Evolutionary conservation across 92 coral and sea anemone species (phyloP), one percentile per base, ranked within the genome.

Genomic region (Palythoa grandiflora): DNA sequence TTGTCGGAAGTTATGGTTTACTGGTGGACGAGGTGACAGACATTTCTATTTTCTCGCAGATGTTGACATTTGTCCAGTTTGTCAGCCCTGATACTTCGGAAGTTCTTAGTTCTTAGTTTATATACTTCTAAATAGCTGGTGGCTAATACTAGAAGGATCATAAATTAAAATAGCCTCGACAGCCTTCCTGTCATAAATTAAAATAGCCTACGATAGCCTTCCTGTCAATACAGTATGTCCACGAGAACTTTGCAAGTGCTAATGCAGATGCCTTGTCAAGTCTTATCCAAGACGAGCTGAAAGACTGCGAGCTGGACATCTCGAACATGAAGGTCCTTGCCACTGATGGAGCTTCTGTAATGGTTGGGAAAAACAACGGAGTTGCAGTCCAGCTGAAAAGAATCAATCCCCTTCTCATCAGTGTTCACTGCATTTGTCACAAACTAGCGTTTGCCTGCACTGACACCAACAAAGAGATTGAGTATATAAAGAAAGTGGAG

Each of bases 351-450:
- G 84, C 84, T 9, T 36, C 71, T 13, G 84, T 79, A 28, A 79
- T 79, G 84, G 15, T 36, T 61, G 72, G 84, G 2, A 79, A 38
- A 37, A 79, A 79, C 12, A 79, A 79, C 71, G 84, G 84, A 5
- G 72, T 79, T 16, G 84, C 84, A 15, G 21, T 17, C 5, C 6
- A 79, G 73, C 73, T 79, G 1, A 79, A 79, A 79, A 5, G 9
- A 21, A 3, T 63, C 35, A 88, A 88, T 76, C 87, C 87, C 15
- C 8, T 80, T 55, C 12, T 88, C 28, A 53, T 83, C 84, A 88
- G 38, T 81, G 87, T 88, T 48, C 91, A 88, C 87, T 88, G 91
- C 47, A 88, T 88, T 63, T 88, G 88, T 65, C 91, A 88, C 21
- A 72, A 83, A 60, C 15, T 88, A 63, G 87, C 87, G 57, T 88